Base-by-base conservation (phyloP, 1,140 invertebrate species). In the Rhizoglyphus robini region DNA sequence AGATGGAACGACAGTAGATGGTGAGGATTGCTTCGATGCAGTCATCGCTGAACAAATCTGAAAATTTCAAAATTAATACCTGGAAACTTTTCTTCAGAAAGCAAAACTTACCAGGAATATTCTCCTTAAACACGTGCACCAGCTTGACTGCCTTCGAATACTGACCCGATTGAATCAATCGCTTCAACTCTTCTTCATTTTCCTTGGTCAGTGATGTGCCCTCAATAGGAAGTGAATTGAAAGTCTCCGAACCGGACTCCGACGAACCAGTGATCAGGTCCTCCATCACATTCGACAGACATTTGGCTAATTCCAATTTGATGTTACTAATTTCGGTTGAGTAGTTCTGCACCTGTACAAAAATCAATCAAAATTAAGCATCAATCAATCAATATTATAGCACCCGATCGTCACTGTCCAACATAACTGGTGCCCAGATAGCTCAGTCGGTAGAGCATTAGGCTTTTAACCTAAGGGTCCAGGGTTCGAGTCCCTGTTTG, bases 1-100 rank as follows among this genome's bases (percentile, higher is more conserved):
- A 81, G 63, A 86, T 73, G 69, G 84, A 81, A 69, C 79, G 81
- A 71, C 85, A 86, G 73, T 84, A 87, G 68, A 86, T 81, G 75
- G 82, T 83, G 46, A 87, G 77, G 60, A 86, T 80, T 11, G 81
- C 81, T n/a, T 82, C 79, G 11, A 87, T 51, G 13, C 15, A 60
- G 36, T 60, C 58, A n/a, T 60, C 58, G 15, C 27, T 60, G 25
- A 32, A 29, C 18, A 34, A 32, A 60, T 60, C 58, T 60, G 27
- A 11, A 60, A 3, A 60, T 5, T 29, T 29, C 15, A 11, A 27
- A 59, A 59, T 11, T 8, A 4, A 13, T 38, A 4, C 5, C 27
- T 23, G 1, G 1, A 60, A 60, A 60, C 13, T 20, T 3, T 34
- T 13, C 31, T 60, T 31, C 25, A 27, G 23, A 4, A 59, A 5